These are phyloP conservation scores for Omphaloscelis lunosa DNA, from an alignment of 2,888 invertebrate genomes.

Conservation along the genomic window DNA sequence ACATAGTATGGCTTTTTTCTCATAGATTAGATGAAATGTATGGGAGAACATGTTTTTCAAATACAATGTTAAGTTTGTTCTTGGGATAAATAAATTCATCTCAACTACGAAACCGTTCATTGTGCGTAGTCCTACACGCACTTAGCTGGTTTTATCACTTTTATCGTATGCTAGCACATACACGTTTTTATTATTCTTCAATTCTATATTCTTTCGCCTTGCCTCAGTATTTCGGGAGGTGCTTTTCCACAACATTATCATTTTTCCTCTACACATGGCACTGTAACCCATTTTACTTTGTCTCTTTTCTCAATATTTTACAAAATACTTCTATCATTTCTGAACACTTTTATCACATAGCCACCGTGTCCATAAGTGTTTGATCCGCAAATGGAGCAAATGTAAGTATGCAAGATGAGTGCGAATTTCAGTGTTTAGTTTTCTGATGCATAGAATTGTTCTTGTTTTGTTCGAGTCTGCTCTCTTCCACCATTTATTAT, in stretches of 20 bases:
- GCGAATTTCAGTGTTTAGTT: conserved; percentile 38
- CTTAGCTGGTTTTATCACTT: too few species aligned
- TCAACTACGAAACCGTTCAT: too few species aligned
- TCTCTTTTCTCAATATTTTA: conserved; percentile 23
- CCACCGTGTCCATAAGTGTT: conserved; percentile 30
- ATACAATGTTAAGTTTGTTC: too few species aligned
- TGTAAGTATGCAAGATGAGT: conserved; percentile 24
- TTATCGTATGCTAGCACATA: too few species aligned
- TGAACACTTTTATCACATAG: conserved; percentile 17
- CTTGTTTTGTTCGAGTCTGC: conserved; percentile 3
- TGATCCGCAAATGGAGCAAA: conserved; percentile 34
- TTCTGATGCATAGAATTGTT: conserved; percentile 35
- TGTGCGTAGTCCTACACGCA: too few species aligned
- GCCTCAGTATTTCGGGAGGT: neutral
- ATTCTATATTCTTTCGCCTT: neutral
- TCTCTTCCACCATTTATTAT: conserved; percentile 12
- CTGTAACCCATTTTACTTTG: neutral
- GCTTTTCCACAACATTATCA: neutral
- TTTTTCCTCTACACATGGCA: neutral
- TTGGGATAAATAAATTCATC: too few species aligned
- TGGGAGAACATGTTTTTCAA: too few species aligned
- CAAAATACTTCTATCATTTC: conserved; percentile 11
- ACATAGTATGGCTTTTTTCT: too few species aligned
- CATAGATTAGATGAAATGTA: too few species aligned
- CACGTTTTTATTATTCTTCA: neutral